Conservation (phyloP, 2,113 vertebrate genomes). For the Pteruthius melanotis region DNA sequence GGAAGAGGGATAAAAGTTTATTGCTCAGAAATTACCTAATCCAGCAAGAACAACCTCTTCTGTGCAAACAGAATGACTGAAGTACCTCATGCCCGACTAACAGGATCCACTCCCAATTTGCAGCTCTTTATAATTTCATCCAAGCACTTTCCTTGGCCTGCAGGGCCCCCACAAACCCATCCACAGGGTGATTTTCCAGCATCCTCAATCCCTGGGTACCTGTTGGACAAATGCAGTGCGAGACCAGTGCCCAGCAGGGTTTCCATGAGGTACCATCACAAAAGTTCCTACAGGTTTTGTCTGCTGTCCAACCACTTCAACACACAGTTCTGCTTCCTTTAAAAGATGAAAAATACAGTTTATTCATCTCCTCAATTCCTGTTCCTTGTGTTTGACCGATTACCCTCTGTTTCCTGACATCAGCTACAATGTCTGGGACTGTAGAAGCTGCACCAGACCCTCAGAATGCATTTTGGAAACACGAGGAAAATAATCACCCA, state of each 20-base stretch:
- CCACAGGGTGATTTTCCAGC: neutral
- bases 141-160: neutral
- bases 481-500: neutral
- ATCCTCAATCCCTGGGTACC: neutral
- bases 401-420: neutral
- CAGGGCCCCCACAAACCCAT: neutral
- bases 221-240: rapidly evolving
- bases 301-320: neutral
- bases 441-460: neutral
- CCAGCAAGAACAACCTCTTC: neutral
- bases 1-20: neutral
- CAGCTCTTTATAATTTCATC: neutral
- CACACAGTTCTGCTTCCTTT: neutral
- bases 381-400: neutral
- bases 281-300: neutral
- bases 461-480: neutral
- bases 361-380: neutral
- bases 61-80: neutral
- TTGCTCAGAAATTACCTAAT: neutral
- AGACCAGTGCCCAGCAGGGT: neutral
- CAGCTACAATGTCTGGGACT: neutral
- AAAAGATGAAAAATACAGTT: neutral
- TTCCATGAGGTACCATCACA: neutral
- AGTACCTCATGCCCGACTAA: neutral
- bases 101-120: neutral